Evolutionary conservation across 2,113 vertebrate species (phyloP).

Genomic region (Paramormyrops kingsleyae): DNA sequence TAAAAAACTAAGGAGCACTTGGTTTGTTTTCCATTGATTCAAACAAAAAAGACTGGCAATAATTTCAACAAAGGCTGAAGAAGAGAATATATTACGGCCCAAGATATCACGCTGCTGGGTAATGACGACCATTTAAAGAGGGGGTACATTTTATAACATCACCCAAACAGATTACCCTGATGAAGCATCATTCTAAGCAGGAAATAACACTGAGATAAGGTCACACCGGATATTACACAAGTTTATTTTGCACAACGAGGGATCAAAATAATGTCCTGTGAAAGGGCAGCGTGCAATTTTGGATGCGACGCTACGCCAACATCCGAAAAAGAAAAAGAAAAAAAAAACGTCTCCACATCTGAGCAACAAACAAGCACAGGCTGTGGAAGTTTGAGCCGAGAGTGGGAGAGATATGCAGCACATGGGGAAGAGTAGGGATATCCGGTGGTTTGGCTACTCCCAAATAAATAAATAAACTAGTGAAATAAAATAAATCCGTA

Average conservation of each 20-base stretch:
- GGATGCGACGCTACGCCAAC: slow-evolving; percentile 5
- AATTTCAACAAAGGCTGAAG: neutral
- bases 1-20: neutral
- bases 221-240: slow-evolving; percentile 17
- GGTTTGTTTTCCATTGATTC: slow-evolving; percentile 4
- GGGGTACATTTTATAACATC: neutral
- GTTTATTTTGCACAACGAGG: neutral
- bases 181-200: slow-evolving; percentile 13
- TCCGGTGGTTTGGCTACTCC: neutral
- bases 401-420: neutral
- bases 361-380: neutral
- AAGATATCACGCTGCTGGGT: neutral
- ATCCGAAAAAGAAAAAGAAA: neutral
- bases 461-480: no score
- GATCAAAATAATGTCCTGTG: neutral
- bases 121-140: slow-evolving; percentile 3
- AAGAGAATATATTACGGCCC: neutral
- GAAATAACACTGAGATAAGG: slow-evolving; percentile 21
- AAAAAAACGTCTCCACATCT: neutral
- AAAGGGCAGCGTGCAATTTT: neutral
- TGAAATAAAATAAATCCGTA: neutral
- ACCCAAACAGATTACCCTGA: slow-evolving; percentile 21
- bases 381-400: neutral
- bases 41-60: neutral
- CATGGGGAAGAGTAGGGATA: neutral